These are phyloP conservation scores for Macrophya alboannulata DNA, from an alignment of 2,888 invertebrate genomes.

Conservation along the genomic window DNA sequence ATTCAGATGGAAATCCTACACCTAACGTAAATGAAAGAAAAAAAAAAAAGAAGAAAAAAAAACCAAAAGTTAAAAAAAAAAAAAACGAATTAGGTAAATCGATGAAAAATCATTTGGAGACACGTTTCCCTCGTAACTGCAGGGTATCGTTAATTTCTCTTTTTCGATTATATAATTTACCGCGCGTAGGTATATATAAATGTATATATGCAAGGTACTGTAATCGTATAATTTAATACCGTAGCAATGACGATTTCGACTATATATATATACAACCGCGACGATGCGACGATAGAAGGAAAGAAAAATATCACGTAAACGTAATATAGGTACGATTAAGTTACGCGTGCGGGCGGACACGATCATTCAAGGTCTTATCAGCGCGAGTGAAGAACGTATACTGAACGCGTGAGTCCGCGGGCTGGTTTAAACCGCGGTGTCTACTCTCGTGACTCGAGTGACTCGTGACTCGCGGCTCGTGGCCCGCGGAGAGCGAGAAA, in stretches of 20 bases:
- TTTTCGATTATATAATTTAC: background rate
- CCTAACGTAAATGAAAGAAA: background rate
- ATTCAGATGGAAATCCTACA: background rate
- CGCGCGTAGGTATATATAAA: background rate
- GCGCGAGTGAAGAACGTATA: constrained; percentile 51
- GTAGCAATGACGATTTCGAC: no score
- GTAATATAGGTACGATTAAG: background rate
- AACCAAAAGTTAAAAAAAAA: background rate
- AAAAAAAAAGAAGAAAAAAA: background rate
- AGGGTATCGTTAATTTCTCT: background rate
- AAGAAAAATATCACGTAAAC: background rate
- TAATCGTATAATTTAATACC: background rate
- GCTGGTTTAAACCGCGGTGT: constrained; percentile 29
- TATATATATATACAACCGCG: background rate
- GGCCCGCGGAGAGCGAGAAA: constrained; percentile 16
- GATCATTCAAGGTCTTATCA: constrained; percentile 54
- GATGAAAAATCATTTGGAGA: background rate
- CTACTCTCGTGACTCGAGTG: constrained; percentile 26
- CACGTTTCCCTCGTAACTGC: background rate
- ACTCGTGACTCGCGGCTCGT: constrained; percentile 33
- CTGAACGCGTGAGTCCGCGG: constrained; percentile 27
- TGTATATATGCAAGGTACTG: background rate
- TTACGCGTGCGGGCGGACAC: constrained; percentile 22
- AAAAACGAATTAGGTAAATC: background rate
- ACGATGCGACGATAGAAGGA: background rate